Evolutionary conservation across 2,113 vertebrate genomes (phyloP).

Genomic region (Mobula birostris): DNA sequence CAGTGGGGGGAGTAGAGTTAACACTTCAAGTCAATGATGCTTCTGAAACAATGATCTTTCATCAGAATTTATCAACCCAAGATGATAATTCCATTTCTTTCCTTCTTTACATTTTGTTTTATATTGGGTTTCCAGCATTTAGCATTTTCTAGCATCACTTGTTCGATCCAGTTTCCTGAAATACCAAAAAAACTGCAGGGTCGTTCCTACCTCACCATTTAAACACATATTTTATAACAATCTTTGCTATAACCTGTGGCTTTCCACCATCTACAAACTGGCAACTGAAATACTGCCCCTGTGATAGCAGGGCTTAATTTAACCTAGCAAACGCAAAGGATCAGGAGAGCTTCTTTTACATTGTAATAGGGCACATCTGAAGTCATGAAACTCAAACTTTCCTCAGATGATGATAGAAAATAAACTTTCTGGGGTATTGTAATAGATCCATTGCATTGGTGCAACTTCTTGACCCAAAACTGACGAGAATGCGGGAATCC

Average conservation of each 20-base stretch:
- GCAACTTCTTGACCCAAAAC: background rate
- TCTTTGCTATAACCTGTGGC: too few relatives aligned
- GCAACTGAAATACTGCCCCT: background rate
- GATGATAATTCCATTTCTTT: too few relatives aligned
- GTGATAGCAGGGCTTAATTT: background rate
- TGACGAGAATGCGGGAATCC: background rate
- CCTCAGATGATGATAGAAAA: background rate
- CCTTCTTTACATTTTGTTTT: too few relatives aligned
- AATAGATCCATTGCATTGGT: background rate
- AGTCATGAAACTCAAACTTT: background rate
- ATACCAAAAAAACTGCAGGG: background rate
- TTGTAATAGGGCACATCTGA: background rate
- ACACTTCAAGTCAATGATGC: too few relatives aligned
- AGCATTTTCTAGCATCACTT: background rate
- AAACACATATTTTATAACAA: background rate
- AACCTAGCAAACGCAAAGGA: background rate
- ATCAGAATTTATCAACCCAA: too few relatives aligned
- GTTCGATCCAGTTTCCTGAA: background rate
- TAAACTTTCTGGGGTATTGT: background rate
- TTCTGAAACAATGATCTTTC: too few relatives aligned
- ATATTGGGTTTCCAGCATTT: background rate
- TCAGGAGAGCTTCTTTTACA: background rate
- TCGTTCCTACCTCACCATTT: background rate
- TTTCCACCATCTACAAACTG: background rate
- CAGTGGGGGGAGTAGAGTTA: too few relatives aligned